A percentile compares a stretch with the other conserved stretches of the same genome.
phyloP scores from a whole-genome alignment of 2,797 vertebrate genomes.

The Geotrypetes seraphini region DNA sequence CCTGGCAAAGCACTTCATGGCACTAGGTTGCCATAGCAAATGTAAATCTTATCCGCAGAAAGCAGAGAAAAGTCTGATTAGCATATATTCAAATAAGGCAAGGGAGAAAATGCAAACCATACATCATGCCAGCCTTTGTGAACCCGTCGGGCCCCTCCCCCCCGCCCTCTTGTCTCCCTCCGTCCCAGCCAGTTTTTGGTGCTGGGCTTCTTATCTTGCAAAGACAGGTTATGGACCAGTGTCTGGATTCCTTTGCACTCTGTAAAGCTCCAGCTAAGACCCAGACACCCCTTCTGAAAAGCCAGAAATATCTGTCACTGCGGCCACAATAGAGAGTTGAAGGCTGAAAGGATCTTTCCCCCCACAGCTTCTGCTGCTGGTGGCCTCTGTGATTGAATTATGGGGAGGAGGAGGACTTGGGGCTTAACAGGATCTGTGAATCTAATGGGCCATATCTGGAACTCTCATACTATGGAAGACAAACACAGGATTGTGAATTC shows the following conservation, averaged over 20 bases:
- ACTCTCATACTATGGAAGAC: too few relatives aligned
- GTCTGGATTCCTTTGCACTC: background rate
- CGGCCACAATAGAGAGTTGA: background rate
- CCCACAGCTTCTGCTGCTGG: too few relatives aligned
- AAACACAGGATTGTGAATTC: too few relatives aligned
- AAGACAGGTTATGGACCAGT: background rate
- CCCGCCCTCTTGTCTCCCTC: constrained; percentile 10
- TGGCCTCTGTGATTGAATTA: too few relatives aligned
- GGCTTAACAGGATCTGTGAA: too few relatives aligned
- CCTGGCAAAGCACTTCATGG: constrained; percentile 23
- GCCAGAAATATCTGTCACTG: background rate
- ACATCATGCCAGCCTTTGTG: constrained; percentile 23
- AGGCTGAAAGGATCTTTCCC: background rate
- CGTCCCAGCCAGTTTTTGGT: constrained; percentile 11
- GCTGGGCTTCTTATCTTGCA: background rate
- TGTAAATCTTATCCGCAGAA: constrained; percentile 33
- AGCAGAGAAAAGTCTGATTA: constrained; percentile 23
- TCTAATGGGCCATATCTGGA: too few relatives aligned
- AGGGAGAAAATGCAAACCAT: constrained; percentile 30
- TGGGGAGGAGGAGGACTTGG: too few relatives aligned
- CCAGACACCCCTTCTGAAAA: background rate
- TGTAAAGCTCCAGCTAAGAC: background rate
- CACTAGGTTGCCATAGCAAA: constrained; percentile 35
- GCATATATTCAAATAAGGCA: constrained; percentile 40
- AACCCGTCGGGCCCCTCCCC: constrained; percentile 9